phyloP scores from a whole-genome alignment of 2,888 invertebrate genomes.

The Lithophane leautieri region DNA sequence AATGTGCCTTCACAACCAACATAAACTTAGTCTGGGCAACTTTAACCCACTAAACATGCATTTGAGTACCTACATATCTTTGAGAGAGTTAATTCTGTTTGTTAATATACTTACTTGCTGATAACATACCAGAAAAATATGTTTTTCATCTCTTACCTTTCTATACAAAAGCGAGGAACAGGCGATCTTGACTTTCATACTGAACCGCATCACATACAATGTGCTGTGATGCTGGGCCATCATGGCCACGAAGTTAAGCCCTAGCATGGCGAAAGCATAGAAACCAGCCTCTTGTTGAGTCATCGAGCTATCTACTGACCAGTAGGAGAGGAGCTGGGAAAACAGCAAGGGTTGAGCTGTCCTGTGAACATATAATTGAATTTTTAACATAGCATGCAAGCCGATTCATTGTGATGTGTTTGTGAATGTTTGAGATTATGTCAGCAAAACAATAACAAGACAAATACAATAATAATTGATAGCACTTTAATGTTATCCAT shows the following conservation, averaged over 20 bases:
- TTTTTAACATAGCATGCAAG: not conserved
- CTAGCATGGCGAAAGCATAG: slow-evolving; percentile 89
- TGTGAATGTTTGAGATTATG: not conserved
- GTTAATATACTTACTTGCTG: not conserved
- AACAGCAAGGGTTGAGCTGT: slow-evolving; percentile 89
- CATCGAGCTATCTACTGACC: slow-evolving; percentile 83
- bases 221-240: slow-evolving; percentile 93
- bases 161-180: slow-evolving; percentile 93
- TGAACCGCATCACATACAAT: slow-evolving; percentile 91
- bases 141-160: slow-evolving; percentile 89
- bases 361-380: slow-evolving; percentile 74
- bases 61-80: not conserved
- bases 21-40: not conserved
- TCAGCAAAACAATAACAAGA: slow-evolving; percentile 4
- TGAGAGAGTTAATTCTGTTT: not conserved
- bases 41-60: not conserved
- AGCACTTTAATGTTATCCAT: not conserved
- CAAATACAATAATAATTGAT: not conserved
- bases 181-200: slow-evolving; percentile 93
- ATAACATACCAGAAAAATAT: not conserved
- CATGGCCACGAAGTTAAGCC: slow-evolving; percentile 86
- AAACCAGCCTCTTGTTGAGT: slow-evolving; percentile 88
- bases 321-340: slow-evolving; percentile 87
- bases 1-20: not conserved
- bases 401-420: not conserved